These are phyloP conservation scores for Theonella swinhoei DNA, from an alignment of 37 sponge, comb jelly and placozoan genomes.

Conservation along the genomic window DNA sequence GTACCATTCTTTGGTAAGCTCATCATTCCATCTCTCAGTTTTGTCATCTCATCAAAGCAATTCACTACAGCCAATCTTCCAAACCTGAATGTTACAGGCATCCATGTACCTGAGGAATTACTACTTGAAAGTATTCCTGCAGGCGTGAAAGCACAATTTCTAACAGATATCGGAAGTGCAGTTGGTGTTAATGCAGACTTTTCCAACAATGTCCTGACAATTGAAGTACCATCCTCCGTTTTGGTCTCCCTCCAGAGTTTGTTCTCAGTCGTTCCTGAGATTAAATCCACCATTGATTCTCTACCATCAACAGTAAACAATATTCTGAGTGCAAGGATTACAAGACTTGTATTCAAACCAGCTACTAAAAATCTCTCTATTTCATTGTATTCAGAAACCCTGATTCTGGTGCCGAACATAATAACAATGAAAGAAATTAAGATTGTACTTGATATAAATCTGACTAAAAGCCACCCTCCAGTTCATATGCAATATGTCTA, in stretches of 20 bases:
- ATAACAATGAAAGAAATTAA: no score
- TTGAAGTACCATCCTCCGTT: not conserved
- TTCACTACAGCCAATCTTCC: not conserved
- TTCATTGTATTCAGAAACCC: no score
- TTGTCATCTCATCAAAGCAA: not conserved
- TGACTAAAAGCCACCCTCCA: no score
- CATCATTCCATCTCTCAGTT: not conserved
- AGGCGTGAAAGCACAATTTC: not conserved
- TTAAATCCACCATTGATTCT: not conserved
- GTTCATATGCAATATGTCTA: no score
- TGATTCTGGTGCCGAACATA: no score
- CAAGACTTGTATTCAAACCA: no score
- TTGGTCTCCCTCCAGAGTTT: not conserved
- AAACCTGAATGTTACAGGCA: not conserved
- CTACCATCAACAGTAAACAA: no score
- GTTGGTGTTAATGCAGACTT: not conserved
- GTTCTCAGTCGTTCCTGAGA: not conserved
- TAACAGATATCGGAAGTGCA: not conserved
- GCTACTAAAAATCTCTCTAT: no score
- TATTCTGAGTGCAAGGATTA: no score
- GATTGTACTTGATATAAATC: no score
- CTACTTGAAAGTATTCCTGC: not conserved
- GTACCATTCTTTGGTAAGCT: not conserved
- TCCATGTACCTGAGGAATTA: not conserved
- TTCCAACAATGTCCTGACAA: not conserved